phyloP scores from a whole-genome alignment of 2,888 invertebrate species.

The Brachypterus glaber region DNA sequence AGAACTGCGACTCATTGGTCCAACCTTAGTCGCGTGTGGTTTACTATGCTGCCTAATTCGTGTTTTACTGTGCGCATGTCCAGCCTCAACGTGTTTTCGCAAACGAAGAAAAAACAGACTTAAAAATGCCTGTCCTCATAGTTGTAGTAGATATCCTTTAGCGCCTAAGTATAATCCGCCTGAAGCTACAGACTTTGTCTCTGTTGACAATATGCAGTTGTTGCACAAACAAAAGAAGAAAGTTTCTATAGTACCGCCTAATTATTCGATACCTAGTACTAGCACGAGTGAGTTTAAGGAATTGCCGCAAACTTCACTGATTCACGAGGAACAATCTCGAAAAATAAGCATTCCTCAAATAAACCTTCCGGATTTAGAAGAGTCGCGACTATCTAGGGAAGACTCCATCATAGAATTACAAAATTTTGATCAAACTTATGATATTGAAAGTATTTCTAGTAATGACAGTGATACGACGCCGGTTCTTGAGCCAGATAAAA shows the following conservation, averaged over 20 bases:
- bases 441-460: constrained; percentile 35
- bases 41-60: constrained; percentile 74
- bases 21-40: constrained; percentile 60
- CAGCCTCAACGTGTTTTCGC: constrained; percentile 64
- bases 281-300: constrained; percentile 35
- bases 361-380: constrained; percentile 29
- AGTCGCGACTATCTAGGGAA: constrained; percentile 30
- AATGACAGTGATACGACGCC: constrained; percentile 25
- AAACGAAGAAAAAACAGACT: constrained; percentile 55
- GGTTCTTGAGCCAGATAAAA: constrained; percentile 12
- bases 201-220: constrained; percentile 30
- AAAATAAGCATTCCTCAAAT: constrained; percentile 25
- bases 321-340: constrained; percentile 1
- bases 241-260: constrained; percentile 40
- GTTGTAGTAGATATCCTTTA: constrained; percentile 41
- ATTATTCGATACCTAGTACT: constrained; percentile 37
- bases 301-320: constrained; percentile 31
- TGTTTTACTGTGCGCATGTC: constrained; percentile 75
- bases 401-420: constrained; percentile 42
- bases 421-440: constrained; percentile 36
- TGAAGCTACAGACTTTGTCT: constrained; percentile 26
- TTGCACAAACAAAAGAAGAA: constrained; percentile 35
- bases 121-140: constrained; percentile 40
- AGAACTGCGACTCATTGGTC: constrained; percentile 77
- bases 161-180: constrained; percentile 39